phyloP scores from a whole-genome alignment of 2,113 vertebrate species.

The Serranochromis macrocephalus region DNA sequence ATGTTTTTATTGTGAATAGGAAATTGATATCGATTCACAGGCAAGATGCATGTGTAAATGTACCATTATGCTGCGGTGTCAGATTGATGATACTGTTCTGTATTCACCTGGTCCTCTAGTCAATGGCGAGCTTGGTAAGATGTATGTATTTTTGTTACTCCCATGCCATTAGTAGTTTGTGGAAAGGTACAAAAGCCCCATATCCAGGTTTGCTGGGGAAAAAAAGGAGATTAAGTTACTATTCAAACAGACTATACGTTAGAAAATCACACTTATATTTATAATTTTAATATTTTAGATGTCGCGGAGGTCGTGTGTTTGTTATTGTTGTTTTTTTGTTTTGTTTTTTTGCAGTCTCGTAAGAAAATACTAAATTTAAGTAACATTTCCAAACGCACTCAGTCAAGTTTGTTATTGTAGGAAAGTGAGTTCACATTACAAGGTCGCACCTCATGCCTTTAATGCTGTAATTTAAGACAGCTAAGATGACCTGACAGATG shows the following conservation, averaged over 20 bases:
- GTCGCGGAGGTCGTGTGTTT: accelerated
- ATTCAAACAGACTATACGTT: background rate
- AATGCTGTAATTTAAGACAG: background rate
- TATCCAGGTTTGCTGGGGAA: constrained; percentile 62
- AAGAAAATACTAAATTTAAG: background rate
- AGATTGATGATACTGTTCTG: background rate
- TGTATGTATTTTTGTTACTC: constrained; percentile 44
- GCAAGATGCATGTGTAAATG: background rate
- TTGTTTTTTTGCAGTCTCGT: background rate
- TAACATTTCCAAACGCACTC: background rate
- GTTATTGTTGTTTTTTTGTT: background rate
- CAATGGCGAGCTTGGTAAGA: background rate
- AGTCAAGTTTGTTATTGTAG: background rate
- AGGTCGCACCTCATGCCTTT: background rate
- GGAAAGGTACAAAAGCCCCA: constrained; percentile 70
- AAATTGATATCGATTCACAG: background rate
- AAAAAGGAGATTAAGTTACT: background rate
- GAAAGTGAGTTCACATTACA: background rate
- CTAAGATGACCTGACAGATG: background rate
- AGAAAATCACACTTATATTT: background rate
- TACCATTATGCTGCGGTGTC: background rate
- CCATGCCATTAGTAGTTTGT: constrained; percentile 75
- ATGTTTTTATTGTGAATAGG: background rate
- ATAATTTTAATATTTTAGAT: background rate
- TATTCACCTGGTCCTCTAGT: background rate